Base-by-base conservation (phyloP, 2,888 invertebrate genomes). In the Clunio marinus region DNA sequence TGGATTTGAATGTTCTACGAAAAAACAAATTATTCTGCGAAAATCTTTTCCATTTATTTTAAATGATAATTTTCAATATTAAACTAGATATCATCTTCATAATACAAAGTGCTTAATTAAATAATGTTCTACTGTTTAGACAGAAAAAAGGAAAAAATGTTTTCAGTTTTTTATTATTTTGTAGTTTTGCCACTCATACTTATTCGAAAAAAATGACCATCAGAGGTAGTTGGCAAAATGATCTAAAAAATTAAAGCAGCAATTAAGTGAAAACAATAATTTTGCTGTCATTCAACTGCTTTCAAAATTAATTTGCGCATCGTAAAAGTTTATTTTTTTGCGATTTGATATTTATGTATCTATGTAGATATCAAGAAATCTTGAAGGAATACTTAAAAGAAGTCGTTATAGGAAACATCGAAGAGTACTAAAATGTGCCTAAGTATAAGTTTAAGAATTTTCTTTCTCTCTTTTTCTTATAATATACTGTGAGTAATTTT, bases 211-310 rank as follows among this genome's bases (percentile, higher is more conserved):
- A 17, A 57, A 27, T 24, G 27, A 27, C 24, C 24, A 27, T 57
- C 27, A 25, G 57, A 57, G 57, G 27, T 57, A 57, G 57, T 57
- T 57, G 25, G 57, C 57, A 57, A 57, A 57, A 57, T 32, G 10
- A 32, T 32, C 10, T 32, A 4, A 7, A 32, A 7, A 32, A 32
- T 32, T 32, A 32, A 7, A 10, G 4, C 10, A 32, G 5, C 32
- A n/a, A n/a, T n/a, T n/a, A n/a, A n/a, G n/a, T n/a, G n/a, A n/a
- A n/a, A n/a, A n/a, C n/a, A n/a, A n/a, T n/a, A n/a, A n/a, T n/a
- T n/a, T n/a, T n/a, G n/a, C n/a, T n/a, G n/a, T n/a, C n/a, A n/a
- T n/a, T n/a, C n/a, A n/a, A n/a, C n/a, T n/a, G n/a, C n/a, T n/a
- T n/a, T n/a, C n/a, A n/a, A n/a, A n/a, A n/a, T n/a, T n/a, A n/a